phyloP scores from a whole-genome alignment of 2,888 invertebrate genomes.

The Stenolophus ochropezus region DNA sequence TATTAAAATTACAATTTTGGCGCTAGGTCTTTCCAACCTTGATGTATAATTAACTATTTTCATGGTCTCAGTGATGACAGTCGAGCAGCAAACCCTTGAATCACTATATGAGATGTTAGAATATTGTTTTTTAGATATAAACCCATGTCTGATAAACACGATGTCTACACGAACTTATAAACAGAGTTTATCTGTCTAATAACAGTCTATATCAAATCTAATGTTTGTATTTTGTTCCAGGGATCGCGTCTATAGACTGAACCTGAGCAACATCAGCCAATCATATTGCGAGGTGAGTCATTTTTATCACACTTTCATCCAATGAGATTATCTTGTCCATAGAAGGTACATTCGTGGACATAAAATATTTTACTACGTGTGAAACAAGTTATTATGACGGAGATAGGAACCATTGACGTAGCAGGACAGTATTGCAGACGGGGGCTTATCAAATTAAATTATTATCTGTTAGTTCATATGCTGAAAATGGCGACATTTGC shows the following conservation, averaged over 20 bases:
- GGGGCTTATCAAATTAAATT: background rate
- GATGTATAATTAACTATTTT: no score
- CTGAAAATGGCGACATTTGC: no score
- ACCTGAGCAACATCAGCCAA: slow-evolving; percentile 90
- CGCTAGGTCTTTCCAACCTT: no score
- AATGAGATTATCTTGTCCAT: slow-evolving; percentile 38
- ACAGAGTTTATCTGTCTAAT: background rate
- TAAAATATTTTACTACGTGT: slow-evolving; percentile 55
- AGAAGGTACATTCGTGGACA: slow-evolving; percentile 32
- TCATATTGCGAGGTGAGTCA: slow-evolving; percentile 87
- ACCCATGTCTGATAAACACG: background rate
- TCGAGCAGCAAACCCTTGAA: no score
- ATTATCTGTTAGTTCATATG: no score
- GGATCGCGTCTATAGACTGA: slow-evolving; percentile 88
- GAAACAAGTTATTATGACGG: slow-evolving; percentile 48
- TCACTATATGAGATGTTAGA: no score
- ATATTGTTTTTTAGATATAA: background rate
- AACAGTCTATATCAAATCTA: slow-evolving; percentile 15
- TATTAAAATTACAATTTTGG: no score
- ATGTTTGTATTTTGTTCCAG: slow-evolving; percentile 77
- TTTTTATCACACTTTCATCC: slow-evolving; percentile 47
- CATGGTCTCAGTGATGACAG: no score
- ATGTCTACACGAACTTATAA: background rate
- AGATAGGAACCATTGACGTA: slow-evolving; percentile 38
- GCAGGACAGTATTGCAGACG: background rate